A percentile compares a stretch with the other conserved stretches of the same genome.
phyloP scores from a whole-genome alignment of 1,140 invertebrate species.

The Leptinotarsa defecta region DNA sequence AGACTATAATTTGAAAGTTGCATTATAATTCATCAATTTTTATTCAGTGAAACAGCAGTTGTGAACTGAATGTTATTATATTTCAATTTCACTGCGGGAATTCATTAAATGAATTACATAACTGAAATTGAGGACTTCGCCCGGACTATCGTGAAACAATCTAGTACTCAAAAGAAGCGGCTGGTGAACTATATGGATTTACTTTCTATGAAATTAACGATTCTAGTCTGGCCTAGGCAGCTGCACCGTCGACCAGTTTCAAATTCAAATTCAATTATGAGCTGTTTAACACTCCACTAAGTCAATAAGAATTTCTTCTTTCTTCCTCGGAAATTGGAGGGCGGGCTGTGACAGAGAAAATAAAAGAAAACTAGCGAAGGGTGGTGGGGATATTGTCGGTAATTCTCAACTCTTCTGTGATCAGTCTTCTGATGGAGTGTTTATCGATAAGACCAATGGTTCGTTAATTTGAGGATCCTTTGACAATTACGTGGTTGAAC shows the following conservation, averaged over 20 bases:
- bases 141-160: neutral
- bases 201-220: conserved; percentile 21
- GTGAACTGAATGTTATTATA: too few species aligned
- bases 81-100: too few species aligned
- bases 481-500: conserved; percentile 19
- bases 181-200: conserved; percentile 12
- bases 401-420: conserved; percentile 41
- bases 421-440: conserved; percentile 44
- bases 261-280: conserved; percentile 12
- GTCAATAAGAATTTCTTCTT: conserved; percentile 18
- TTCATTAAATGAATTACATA: too few species aligned
- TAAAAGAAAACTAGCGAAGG: conserved; percentile 36
- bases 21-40: too few species aligned
- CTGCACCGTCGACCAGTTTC: neutral
- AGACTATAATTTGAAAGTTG: too few species aligned
- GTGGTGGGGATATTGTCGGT: conserved; percentile 34
- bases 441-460: conserved; percentile 40
- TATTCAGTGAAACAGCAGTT: too few species aligned
- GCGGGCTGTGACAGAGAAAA: conserved; percentile 38
- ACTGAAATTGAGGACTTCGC: neutral
- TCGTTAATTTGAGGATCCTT: conserved; percentile 37
- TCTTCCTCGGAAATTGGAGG: conserved; percentile 17
- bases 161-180: neutral
- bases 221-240: conserved; percentile 3
- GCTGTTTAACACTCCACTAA: conserved; percentile 13